Conservation (phyloP, 2,888 invertebrate genomes). For the Hartigia nigra region DNA sequence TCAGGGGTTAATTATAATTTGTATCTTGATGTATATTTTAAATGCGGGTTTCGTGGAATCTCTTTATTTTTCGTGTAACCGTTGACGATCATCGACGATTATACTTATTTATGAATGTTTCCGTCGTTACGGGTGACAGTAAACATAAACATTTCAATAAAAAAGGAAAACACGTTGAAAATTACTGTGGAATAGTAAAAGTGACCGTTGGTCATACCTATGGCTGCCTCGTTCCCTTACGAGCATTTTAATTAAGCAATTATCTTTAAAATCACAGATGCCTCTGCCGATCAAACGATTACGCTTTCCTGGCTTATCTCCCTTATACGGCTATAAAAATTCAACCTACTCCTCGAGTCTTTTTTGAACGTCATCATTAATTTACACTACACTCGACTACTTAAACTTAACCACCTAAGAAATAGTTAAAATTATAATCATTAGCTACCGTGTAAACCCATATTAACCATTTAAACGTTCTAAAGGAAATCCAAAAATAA, state of each 20-base stretch:
- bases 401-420: background rate
- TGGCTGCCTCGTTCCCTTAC: background rate
- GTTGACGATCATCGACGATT: background rate
- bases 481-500: background rate
- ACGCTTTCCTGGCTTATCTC: slow-evolving; percentile 8
- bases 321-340: slow-evolving; percentile 19
- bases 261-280: slow-evolving; percentile 21
- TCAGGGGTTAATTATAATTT: too few species aligned
- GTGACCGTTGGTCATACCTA: background rate
- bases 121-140: background rate
- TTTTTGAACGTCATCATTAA: slow-evolving; percentile 16
- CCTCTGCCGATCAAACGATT: slow-evolving; percentile 15
- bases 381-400: slow-evolving; percentile 12
- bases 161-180: background rate
- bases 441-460: background rate
- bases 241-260: slow-evolving; percentile 24
- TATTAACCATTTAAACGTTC: background rate
- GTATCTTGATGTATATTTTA: too few species aligned
- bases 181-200: background rate
- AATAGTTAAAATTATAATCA: background rate
- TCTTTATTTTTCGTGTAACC: too few species aligned
- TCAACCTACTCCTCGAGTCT: slow-evolving; percentile 12
- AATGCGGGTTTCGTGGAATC: too few species aligned
- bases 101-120: background rate
- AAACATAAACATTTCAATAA: background rate